These are phyloP conservation scores for Pharmacophagus antenor DNA, from an alignment of 2,888 invertebrate genomes.

Conservation along the genomic window DNA sequence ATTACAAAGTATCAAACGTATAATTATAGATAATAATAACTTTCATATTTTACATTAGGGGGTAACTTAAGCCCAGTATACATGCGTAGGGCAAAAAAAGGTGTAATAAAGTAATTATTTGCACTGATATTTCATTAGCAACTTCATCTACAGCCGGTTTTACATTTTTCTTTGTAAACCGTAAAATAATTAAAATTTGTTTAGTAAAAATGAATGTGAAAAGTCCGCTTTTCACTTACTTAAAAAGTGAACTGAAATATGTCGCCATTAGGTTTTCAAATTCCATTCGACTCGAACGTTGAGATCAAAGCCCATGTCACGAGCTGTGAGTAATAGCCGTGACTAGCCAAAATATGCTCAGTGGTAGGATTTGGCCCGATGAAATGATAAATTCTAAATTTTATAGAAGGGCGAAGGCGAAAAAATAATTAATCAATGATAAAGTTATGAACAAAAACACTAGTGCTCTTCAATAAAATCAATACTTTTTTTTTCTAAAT, in stretches of 20 bases:
- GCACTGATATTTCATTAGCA: too few relatives aligned
- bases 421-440: too few relatives aligned
- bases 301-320: conserved; percentile 23
- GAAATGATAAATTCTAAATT: conserved; percentile 13
- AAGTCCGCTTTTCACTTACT: conserved; percentile 7
- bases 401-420: too few relatives aligned
- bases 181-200: background rate
- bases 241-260: conserved; percentile 24
- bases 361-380: conserved; percentile 16
- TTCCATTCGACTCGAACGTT: conserved; percentile 22
- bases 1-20: too few relatives aligned
- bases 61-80: too few relatives aligned
- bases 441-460: too few relatives aligned
- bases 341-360: conserved; percentile 28
- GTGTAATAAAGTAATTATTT: too few relatives aligned
- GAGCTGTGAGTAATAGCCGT: conserved; percentile 28
- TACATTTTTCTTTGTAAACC: background rate
- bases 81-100: too few relatives aligned
- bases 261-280: conserved; percentile 25
- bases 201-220: background rate
- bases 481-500: too few relatives aligned
- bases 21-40: too few relatives aligned
- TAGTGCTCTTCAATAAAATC: too few relatives aligned
- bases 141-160: background rate
- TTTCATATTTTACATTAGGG: too few relatives aligned